Percentiles rank a stretch among this genome's conserved stretches.
Conservation (phyloP, 2,888 invertebrate genomes). For the Masnerella sp. region DNA sequence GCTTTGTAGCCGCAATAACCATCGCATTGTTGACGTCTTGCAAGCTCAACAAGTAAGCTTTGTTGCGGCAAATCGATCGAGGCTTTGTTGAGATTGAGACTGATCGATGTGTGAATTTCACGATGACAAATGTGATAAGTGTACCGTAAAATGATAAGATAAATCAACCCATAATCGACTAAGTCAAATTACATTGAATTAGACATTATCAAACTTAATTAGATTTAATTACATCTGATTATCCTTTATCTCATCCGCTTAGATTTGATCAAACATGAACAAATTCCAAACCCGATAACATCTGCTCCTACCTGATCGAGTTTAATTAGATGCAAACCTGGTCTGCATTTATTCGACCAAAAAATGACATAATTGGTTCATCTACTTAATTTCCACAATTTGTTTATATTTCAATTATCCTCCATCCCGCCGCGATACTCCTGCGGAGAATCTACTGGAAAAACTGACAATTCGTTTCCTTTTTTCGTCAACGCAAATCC, state of each 20-base stretch:
- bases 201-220: slow-evolving; percentile 27
- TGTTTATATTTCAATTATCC: too few species aligned
- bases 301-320: slow-evolving; percentile 13
- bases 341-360: not conserved
- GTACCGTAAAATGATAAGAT: slow-evolving; percentile 16
- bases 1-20: too few species aligned
- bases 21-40: too few species aligned
- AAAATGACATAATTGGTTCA: too few species aligned
- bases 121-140: slow-evolving; percentile 18
- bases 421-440: too few species aligned
- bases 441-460: too few species aligned
- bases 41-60: too few species aligned
- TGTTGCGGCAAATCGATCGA: too few species aligned
- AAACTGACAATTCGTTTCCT: too few species aligned
- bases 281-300: slow-evolving; percentile 27
- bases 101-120: slow-evolving; percentile 7
- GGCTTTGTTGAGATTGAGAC: too few species aligned
- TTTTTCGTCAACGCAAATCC: not conserved
- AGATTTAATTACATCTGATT: slow-evolving; percentile 31
- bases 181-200: slow-evolving; percentile 17
- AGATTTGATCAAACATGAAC: slow-evolving; percentile 27
- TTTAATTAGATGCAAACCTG: slow-evolving; percentile 2
- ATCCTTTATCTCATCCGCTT: slow-evolving; percentile 6
- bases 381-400: too few species aligned
- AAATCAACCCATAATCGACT: slow-evolving; percentile 11